phyloP scores from a whole-genome alignment of 2,113 vertebrate genomes.

The Monopterus albus region DNA sequence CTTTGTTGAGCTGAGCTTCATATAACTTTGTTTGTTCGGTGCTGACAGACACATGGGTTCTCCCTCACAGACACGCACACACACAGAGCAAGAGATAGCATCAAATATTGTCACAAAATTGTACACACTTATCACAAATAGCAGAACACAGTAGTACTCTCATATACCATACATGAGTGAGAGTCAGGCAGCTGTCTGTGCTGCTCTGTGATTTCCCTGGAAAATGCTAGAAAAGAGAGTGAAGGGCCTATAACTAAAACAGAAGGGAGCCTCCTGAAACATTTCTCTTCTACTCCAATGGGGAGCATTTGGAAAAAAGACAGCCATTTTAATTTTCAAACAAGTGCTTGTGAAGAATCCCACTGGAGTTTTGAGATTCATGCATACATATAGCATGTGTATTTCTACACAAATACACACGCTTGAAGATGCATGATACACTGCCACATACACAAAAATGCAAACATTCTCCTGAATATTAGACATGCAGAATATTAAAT shows the following conservation, averaged over 20 bases:
- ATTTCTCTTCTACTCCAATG: slow-evolving; percentile 44
- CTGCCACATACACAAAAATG: neutral
- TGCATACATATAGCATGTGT: slow-evolving; percentile 33
- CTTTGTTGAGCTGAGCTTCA: slow-evolving; percentile 52
- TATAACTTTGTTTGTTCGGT: slow-evolving; percentile 40
- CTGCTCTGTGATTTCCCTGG: slow-evolving; percentile 48
- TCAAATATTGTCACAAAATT: slow-evolving; percentile 41
- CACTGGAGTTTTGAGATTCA: slow-evolving; percentile 46
- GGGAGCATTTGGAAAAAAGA: slow-evolving; percentile 58
- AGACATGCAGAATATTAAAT: no score
- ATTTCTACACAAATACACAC: neutral
- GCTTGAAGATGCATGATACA: neutral
- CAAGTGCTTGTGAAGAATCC: slow-evolving; percentile 54
- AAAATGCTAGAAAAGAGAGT: slow-evolving; percentile 53
- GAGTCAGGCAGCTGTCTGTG: slow-evolving; percentile 42
- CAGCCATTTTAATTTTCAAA: slow-evolving; percentile 64
- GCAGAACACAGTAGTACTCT: slow-evolving; percentile 22
- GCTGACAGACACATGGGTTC: slow-evolving; percentile 24
- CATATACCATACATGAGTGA: slow-evolving; percentile 36
- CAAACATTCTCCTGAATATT: neutral
- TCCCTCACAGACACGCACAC: slow-evolving; percentile 8
- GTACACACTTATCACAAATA: slow-evolving; percentile 44
- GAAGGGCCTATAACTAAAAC: slow-evolving; percentile 54
- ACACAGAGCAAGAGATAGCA: slow-evolving; percentile 4
- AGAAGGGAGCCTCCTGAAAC: slow-evolving; percentile 53